These are phyloP conservation scores for Pterobdella sp. DNA, from an alignment of 2,888 invertebrate species.

Conservation along the genomic window DNA sequence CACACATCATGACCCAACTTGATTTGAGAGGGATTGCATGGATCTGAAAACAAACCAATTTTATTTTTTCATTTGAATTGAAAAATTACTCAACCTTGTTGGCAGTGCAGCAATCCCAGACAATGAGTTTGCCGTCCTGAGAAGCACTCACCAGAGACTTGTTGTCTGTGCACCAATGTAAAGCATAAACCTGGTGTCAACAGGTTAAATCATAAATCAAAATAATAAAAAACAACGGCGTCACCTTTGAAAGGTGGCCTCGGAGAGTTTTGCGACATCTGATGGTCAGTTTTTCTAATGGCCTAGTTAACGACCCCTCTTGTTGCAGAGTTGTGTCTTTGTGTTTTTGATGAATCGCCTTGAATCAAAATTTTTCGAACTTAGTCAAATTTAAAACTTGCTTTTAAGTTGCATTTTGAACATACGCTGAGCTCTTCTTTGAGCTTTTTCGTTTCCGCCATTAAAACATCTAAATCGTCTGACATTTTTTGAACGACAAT, in stretches of 20 bases:
- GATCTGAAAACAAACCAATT: conserved; percentile 49
- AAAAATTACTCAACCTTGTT: conserved; percentile 71
- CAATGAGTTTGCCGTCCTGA: conserved; percentile 99
- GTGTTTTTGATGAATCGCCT: conserved; percentile 97
- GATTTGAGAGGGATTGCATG: conserved; percentile 98
- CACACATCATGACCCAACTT: conserved; percentile 99
- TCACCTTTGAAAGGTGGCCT: conserved; percentile 95
- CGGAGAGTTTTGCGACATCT: conserved; percentile 94
- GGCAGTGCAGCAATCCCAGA: conserved; percentile 99
- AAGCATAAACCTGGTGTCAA: conserved; percentile 71
- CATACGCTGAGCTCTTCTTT: conserved; percentile 91
- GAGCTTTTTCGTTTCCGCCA: conserved; percentile 98
- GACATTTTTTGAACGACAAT: background rate
- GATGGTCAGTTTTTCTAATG: conserved; percentile 99
- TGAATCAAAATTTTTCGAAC: conserved; percentile 5
- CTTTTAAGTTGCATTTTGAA: background rate
- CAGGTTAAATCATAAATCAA: background rate
- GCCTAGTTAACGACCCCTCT: conserved; percentile 92
- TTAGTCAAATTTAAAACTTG: background rate
- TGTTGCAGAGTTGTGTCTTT: conserved; percentile 96
- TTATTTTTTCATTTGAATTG: background rate
- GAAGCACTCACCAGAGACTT: conserved; percentile 85
- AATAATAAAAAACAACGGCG: background rate
- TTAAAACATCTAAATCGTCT: conserved; percentile 74
- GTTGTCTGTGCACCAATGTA: conserved; percentile 99